Evolutionary conservation across 2,113 vertebrate genomes (phyloP).

Genomic region (Psettodes erumei): DNA sequence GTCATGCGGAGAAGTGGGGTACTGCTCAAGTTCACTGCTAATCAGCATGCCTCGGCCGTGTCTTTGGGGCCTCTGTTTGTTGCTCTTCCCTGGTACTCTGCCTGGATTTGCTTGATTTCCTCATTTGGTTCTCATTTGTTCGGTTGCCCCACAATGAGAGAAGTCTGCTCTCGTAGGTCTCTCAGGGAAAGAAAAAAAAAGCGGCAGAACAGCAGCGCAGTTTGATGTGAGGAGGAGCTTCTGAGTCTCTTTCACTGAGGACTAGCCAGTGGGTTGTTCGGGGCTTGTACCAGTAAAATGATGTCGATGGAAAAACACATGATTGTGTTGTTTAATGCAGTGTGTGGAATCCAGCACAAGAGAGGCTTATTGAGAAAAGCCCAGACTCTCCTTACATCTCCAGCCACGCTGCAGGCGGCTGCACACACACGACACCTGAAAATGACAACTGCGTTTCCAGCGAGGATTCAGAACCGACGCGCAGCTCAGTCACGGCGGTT

Average conservation of each 20-base stretch:
- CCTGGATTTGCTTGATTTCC: conserved; percentile 59
- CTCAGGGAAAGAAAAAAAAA: conserved; percentile 34
- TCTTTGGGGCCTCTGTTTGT: conserved; percentile 65
- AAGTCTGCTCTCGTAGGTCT: conserved; percentile 46
- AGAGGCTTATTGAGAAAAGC: conserved; percentile 20
- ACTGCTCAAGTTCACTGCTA: conserved; percentile 70
- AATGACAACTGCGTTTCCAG: neutral
- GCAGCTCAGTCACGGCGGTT: neutral
- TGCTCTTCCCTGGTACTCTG: conserved; percentile 53
- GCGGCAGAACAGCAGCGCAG: conserved; percentile 36
- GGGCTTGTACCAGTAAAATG: conserved; percentile 40
- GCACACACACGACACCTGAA: neutral
- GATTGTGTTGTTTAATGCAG: conserved; percentile 51
- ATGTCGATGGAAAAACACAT: conserved; percentile 31
- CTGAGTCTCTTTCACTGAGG: conserved; percentile 49
- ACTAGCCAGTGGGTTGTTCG: conserved; percentile 49
- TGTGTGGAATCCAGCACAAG: conserved; percentile 40
- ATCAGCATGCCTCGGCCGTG: conserved; percentile 63
- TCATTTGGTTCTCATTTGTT: conserved; percentile 73
- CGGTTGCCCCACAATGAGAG: conserved; percentile 40
- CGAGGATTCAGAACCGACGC: neutral
- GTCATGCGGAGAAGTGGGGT: conserved; percentile 70
- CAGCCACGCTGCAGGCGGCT: neutral
- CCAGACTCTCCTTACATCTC: conserved; percentile 15
- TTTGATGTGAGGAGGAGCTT: conserved; percentile 48